A percentile compares a stretch with the other conserved stretches of the same genome.
Evolutionary conservation across 2,888 invertebrate species (phyloP).

Genomic region (Troides aeacus): DNA sequence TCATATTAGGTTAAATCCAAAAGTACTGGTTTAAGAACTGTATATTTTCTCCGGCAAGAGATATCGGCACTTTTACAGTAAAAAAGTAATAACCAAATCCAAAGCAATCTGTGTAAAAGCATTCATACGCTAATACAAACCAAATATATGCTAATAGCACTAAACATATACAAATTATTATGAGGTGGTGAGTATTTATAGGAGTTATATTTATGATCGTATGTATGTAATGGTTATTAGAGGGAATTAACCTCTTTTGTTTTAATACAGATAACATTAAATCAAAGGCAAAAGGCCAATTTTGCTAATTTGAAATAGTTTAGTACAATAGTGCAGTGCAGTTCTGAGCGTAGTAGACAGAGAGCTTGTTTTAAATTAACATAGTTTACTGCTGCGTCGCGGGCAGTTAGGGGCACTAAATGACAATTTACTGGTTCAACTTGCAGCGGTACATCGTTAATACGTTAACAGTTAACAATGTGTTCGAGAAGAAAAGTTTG

Average conservation of each 20-base stretch:
- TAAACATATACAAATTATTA: no score
- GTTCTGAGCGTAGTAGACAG: background rate
- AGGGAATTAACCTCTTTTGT: background rate
- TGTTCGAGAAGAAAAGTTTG: background rate
- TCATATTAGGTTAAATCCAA: no score
- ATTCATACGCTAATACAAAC: no score
- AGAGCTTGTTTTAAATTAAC: constrained; percentile 19
- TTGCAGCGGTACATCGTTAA: background rate
- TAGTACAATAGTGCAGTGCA: constrained; percentile 26
- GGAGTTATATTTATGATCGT: no score
- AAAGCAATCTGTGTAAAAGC: no score
- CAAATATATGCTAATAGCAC: no score
- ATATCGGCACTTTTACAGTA: no score
- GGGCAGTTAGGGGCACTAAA: constrained; percentile 15
- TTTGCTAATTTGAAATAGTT: background rate
- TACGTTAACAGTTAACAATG: background rate
- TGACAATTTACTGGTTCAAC: constrained; percentile 20
- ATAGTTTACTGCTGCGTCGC: constrained; percentile 17
- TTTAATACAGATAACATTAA: background rate
- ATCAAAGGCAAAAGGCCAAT: background rate
- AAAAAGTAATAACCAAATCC: no score
- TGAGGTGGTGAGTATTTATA: no score
- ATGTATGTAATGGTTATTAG: background rate
- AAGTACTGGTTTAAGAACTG: no score
- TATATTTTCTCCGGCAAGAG: no score